These are phyloP conservation scores for Bursaphelenchus okinawaensis DNA, from an alignment of 2,888 invertebrate genomes.

Conservation along the genomic window DNA sequence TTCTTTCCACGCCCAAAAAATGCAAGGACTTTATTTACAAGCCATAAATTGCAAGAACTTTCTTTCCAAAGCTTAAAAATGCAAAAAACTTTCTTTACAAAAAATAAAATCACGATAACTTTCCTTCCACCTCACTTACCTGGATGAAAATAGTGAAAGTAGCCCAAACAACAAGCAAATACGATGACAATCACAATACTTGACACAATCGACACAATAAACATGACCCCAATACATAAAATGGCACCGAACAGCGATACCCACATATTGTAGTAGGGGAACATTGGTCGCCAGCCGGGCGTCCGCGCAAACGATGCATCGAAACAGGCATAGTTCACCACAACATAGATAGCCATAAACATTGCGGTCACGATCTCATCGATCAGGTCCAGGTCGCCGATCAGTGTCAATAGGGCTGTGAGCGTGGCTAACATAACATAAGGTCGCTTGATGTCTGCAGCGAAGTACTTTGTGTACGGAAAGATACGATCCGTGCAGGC, in stretches of 20 bases:
- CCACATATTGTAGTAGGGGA: slow-evolving; percentile 73
- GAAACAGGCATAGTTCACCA: slow-evolving; percentile 85
- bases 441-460: slow-evolving; percentile 73
- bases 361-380: slow-evolving; percentile 85
- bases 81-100: no score
- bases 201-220: slow-evolving; percentile 62
- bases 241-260: slow-evolving; percentile 75
- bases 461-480: slow-evolving; percentile 83
- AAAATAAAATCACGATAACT: no score
- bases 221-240: slow-evolving; percentile 60
- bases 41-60: no score
- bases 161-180: slow-evolving; percentile 23
- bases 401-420: slow-evolving; percentile 77
- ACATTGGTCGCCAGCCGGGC: slow-evolving; percentile 43
- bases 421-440: slow-evolving; percentile 84
- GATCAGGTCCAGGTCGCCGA: slow-evolving; percentile 80
- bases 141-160: slow-evolving; percentile 25
- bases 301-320: slow-evolving; percentile 77
- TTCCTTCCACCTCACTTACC: slow-evolving; percentile 2
- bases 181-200: slow-evolving; percentile 53
- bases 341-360: slow-evolving; percentile 80
- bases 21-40: no score
- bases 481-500: slow-evolving; percentile 75
- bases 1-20: not conserved
- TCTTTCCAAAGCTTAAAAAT: no score